A percentile compares a stretch with the other conserved stretches of the same genome.
Evolutionary conservation across 2,888 invertebrate genomes (phyloP).

Genomic region (Chymomyza caudatula): DNA sequence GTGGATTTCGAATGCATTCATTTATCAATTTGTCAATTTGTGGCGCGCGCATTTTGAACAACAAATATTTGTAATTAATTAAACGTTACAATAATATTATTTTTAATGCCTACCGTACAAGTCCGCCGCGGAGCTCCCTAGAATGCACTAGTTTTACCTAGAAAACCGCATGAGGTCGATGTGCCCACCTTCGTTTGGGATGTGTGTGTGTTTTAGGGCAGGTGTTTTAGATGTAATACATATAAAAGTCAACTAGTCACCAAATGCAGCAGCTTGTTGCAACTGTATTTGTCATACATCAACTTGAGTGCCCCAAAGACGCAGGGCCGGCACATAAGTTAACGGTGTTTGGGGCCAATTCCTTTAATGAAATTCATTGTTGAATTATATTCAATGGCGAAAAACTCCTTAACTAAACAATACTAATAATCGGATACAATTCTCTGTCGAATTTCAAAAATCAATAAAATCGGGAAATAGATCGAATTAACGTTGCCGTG

Average conservation of each 20-base stretch:
- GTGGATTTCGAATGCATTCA: constrained; percentile 45
- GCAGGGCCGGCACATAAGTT: no score
- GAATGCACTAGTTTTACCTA: not conserved
- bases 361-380: no score
- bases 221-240: no score
- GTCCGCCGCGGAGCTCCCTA: not conserved
- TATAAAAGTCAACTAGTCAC: no score
- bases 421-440: no score
- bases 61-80: constrained; percentile 70
- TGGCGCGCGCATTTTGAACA: constrained; percentile 46
- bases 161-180: not conserved
- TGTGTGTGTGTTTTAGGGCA: not conserved
- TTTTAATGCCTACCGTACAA: constrained; percentile 40
- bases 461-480: no score
- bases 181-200: not conserved
- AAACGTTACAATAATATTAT: constrained; percentile 42
- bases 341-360: no score
- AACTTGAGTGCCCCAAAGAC: no score
- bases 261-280: not conserved
- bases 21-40: constrained; percentile 63
- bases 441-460: no score
- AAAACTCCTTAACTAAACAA: no score
- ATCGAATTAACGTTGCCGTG: no score
- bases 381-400: no score
- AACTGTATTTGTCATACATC: not conserved